Conservation (phyloP, 2,113 vertebrate species). For the Prionailurus viverrinus region DNA sequence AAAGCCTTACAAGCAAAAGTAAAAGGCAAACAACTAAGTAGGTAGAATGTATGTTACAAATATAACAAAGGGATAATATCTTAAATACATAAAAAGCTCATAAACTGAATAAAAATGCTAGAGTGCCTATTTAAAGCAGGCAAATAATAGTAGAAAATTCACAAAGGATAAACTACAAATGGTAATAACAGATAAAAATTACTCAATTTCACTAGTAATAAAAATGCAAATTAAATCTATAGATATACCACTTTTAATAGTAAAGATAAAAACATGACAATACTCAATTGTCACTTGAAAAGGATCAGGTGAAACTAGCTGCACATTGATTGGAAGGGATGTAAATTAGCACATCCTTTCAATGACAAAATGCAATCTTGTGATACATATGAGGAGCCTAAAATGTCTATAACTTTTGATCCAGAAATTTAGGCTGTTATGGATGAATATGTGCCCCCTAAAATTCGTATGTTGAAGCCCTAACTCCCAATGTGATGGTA, state of each 20-base stretch:
- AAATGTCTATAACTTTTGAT: background rate
- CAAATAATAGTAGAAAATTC: background rate
- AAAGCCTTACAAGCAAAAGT: conserved; percentile 40
- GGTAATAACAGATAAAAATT: background rate
- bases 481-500: background rate
- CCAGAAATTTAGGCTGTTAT: background rate
- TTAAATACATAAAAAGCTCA: conserved; percentile 31
- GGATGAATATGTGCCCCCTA: background rate
- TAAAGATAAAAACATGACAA: conserved; percentile 13
- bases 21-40: conserved; percentile 27
- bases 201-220: background rate
- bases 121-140: background rate
- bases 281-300: background rate
- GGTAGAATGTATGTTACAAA: background rate
- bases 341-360: background rate
- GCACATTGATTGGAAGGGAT: background rate
- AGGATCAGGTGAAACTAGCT: background rate
- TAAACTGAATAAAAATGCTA: conserved; percentile 22
- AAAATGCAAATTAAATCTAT: conserved; percentile 30
- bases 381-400: background rate
- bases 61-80: background rate
- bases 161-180: conserved; percentile 41
- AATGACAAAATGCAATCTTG: conserved; percentile 7
- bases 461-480: background rate
- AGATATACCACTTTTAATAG: background rate